Base-by-base conservation (phyloP, 2,113 vertebrate genomes). In the Microcebus lehilahytsara region DNA sequence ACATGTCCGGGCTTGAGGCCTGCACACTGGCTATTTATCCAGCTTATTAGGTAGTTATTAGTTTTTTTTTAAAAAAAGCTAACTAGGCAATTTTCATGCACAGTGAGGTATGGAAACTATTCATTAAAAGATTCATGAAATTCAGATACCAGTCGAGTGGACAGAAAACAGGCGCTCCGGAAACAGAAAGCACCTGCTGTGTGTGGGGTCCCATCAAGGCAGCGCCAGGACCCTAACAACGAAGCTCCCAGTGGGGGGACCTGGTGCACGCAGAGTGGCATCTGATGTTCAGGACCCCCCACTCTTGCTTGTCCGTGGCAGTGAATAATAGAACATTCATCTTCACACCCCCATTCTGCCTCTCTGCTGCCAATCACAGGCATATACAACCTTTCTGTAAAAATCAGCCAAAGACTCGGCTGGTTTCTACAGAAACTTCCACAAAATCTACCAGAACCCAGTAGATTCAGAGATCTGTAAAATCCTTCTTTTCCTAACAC, bases 231-330 rank as follows among this genome's bases (percentile, higher is more conserved):
- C 30, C 0, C 9, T 5, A 4, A 64, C 1, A 49, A 66, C 2
- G 2, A 34, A 16, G 60, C 2, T 34, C 20, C 6, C 17, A 0
- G 4, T 5, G 16, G 16, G 79, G 27, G n/a, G 2, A 11, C 27
- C 30, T 5, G 14, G 42, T 1, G 23, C 20, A n/a, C 9, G 6
- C 0, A 32, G 40, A 46, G 17, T 27, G 6, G 49, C 0, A 0
- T 2, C 2, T 2, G 34, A 25, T 6, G 42, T 25, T 40, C 23
- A 13, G 11, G 30, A 64, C 1, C 37, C 22, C 25, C 34, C 22
- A 1, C 12, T 40, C 8, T 3, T 20, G n/a, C 53, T 72, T 46
- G 0, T 20, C 30, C 13, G 6, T 30, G 53, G 40, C 30, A 62
- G 60, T 11, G 62, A 56, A 17, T 34, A 53, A 17, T 34, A 53